Evolutionary conservation across 2,797 vertebrate species (phyloP), one percentile per base, ranked within the genome.

Genomic region (Danionella dracula): DNA sequence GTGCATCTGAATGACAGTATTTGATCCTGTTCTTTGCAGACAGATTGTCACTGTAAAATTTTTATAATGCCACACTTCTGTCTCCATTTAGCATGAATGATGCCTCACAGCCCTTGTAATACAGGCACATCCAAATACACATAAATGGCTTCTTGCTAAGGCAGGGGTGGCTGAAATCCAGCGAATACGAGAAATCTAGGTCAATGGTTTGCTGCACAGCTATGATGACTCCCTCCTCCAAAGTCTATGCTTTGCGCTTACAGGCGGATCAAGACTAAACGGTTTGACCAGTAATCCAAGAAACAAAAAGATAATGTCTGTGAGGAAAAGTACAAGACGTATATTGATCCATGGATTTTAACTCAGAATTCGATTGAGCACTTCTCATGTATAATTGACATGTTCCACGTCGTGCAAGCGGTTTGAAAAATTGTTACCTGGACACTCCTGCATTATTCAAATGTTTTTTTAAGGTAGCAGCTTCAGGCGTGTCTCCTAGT

Each of bases 131-230:
- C 19, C 49, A 66, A 59, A 70, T 64, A 45, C 64, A 71, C 62
- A 64, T 63, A 75, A 76, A 55, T 49, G 51, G 46, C 70, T 67
- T 54, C 62, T 67, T 31, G 51, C 46, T 54, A 23, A 73, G 56
- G 66, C 50, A 64, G 61, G 63, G 79, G 71, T 71, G 66, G 69
- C 68, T 77, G 46, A 73, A 81, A 83, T 76, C 75, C 76, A 74
- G 70, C 70, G 56, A 76, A 76, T 10, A 48, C 21, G 56, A 40
- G 27, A 66, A 68, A 83, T 78, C 62, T 72, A 74, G 73, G 72
- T 66, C 70, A 80, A 51, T 73, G 71, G 78, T 72, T 72, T 74
- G 70, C 64, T 76, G 48, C 69, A 68, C 74, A 53, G 53, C 65
- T 48, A 74, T 65, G 60, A 78, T 76, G 70, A 71, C 72, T 77